Conservation (phyloP, 2,888 invertebrate species). For the Chrysopilus asiliformis region DNA sequence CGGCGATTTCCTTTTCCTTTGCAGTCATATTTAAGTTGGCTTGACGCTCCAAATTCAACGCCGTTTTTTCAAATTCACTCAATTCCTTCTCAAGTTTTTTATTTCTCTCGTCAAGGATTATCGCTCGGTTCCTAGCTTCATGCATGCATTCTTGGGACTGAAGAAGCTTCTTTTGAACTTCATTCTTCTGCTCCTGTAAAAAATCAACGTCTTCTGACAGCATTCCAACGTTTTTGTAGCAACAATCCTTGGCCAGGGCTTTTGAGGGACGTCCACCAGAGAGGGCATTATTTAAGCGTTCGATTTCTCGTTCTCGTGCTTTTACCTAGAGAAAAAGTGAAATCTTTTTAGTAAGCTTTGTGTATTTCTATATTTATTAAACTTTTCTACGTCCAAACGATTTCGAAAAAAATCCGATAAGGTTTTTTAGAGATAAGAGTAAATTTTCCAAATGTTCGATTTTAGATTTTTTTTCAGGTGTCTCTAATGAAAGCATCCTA, state of each 20-base stretch:
- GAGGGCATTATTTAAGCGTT: slow-evolving; percentile 51
- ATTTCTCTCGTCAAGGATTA: slow-evolving; percentile 60
- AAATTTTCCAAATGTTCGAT: slow-evolving; percentile 14
- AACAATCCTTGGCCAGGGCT: slow-evolving; percentile 52
- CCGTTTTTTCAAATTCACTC: slow-evolving; percentile 57
- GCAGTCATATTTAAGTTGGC: slow-evolving; percentile 54
- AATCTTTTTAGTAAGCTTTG: background rate
- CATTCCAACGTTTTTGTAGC: slow-evolving; percentile 42
- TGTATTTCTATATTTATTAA: no score
- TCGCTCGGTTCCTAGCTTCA: slow-evolving; percentile 66
- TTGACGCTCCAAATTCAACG: slow-evolving; percentile 61
- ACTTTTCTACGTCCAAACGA: no score
- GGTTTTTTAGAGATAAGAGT: no score
- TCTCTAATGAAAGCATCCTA: no score
- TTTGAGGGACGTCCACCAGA: slow-evolving; percentile 54
- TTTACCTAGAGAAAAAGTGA: slow-evolving; percentile 21
- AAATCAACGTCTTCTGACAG: slow-evolving; percentile 44
- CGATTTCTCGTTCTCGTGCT: slow-evolving; percentile 51
- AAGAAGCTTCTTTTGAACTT: slow-evolving; percentile 23
- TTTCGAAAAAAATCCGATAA: no score
- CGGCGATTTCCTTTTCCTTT: slow-evolving; percentile 37
- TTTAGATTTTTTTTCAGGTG: no score
- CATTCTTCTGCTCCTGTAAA: slow-evolving; percentile 45
- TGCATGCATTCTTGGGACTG: slow-evolving; percentile 39
- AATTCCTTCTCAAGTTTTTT: slow-evolving; percentile 55